Evolutionary conservation across 53 echinoderm and acorn worm genomes (phyloP).

Genomic region (Paracentrotus lividus): DNA sequence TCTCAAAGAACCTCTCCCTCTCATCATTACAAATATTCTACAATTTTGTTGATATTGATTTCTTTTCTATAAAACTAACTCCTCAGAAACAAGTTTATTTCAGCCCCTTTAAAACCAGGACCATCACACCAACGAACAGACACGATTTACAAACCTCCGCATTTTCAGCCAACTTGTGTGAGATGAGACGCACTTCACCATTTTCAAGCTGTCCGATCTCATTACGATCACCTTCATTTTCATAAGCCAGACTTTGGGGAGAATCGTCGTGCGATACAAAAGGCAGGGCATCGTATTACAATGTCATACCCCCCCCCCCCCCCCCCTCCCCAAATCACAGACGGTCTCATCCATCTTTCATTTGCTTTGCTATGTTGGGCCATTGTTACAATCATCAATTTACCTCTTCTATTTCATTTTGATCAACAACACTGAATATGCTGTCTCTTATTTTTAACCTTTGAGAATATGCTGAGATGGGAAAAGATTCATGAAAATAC

Average conservation of each 20-base stretch:
- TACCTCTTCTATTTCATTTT: constrained; percentile 18
- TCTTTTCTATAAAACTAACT: background rate
- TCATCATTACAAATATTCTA: background rate
- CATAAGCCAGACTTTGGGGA: constrained; percentile 56
- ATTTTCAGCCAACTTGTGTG: background rate
- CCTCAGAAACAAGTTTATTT: background rate
- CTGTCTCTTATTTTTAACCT: background rate
- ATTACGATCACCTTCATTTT: constrained; percentile 33
- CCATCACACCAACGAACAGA: background rate
- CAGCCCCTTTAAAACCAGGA: background rate
- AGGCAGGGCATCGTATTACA: constrained; percentile 24
- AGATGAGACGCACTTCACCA: constrained; percentile 58
- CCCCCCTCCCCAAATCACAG: background rate
- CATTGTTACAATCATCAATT: constrained; percentile 4
- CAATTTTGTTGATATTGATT: background rate
- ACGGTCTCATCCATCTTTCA: background rate
- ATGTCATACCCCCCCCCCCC: background rate
- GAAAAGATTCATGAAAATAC: no score
- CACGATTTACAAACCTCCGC: background rate
- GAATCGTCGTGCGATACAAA: constrained; percentile 50
- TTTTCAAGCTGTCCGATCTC: constrained; percentile 46
- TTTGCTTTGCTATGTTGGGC: background rate
- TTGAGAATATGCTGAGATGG: no score
- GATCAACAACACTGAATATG: background rate
- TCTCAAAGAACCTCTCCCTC: no score